Evolutionary conservation across 1,140 invertebrate genomes (phyloP), one percentile per base, ranked within the genome.

Genomic region (Saccostrea glomerata): DNA sequence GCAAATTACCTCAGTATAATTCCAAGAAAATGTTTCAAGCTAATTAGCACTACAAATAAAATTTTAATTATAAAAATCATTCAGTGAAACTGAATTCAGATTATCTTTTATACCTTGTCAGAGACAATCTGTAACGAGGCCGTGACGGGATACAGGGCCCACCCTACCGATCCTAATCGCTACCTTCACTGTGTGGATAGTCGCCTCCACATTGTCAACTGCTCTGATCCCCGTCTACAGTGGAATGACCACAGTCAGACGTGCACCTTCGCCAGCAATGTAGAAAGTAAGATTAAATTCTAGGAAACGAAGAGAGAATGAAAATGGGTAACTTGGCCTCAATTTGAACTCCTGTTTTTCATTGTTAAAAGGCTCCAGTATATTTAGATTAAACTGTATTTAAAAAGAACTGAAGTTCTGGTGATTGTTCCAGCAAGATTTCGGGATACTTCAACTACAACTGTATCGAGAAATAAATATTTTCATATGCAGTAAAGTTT

Each of bases 41-140:
- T 70, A 70, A 13, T 70, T 1, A 36, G 30, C 30, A 36, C 4
- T 70, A 70, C 20, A 70, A 70, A 25, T 70, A 7, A 70, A n/a
- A 70, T 70, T n/a, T 70, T 70, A 3, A 6, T 13, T n/a, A 2
- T 36, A 36, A 36, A 36, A 36, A 36, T n/a, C n/a, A 20, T 2
- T 25, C 20, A n/a, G 47, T 47, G 47, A 47, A 47, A 47, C 6
- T 47, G 2, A 47, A 36, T 36, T 36, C 30, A 36, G 30, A 36
- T 47, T 47, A 47, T 47, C 6, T 47, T 84, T 55, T 47, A 15
- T 15, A 40, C 30, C 30, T 36, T 36, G 2, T 36, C 47, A 84
- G 82, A 84, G 82, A 54, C 30, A 40, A 84, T 84, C 40, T 84
- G 82, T 55, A 84, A 84, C 54, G 82, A 54, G 82, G 82, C 82